Percentiles rank a stretch among this genome's conserved stretches.
phyloP scores from a whole-genome alignment of 1,140 invertebrate genomes.

The Drosophila pruinosa region DNA sequence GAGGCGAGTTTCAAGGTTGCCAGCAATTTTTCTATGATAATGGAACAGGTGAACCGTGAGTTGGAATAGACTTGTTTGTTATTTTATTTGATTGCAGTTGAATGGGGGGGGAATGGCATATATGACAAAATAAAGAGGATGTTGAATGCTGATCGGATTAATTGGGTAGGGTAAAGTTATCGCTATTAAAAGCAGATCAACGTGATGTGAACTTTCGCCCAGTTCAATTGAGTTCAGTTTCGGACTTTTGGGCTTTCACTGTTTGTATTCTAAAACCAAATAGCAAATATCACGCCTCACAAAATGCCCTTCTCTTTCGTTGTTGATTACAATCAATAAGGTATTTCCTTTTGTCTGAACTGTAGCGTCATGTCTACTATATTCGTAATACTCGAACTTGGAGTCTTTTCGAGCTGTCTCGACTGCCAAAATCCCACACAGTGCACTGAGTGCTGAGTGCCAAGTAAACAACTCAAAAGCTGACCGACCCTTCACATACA shows the following conservation, averaged over 20 bases:
- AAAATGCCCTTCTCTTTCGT: neutral
- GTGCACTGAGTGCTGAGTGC: constrained; percentile 6
- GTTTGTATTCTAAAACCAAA: neutral
- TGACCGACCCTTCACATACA: constrained; percentile 39
- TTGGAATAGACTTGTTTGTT: constrained; percentile 24
- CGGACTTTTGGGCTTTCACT: neutral
- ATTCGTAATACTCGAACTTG: too few relatives aligned
- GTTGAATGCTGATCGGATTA: neutral
- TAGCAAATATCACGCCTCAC: neutral
- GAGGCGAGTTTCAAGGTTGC: constrained; percentile 70
- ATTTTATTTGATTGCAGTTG: constrained; percentile 5
- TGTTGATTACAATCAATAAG: neutral
- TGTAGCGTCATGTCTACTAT: neutral
- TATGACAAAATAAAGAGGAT: constrained; percentile 24
- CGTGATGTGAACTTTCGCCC: constrained; percentile 1
- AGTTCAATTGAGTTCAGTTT: neutral
- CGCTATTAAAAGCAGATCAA: constrained; percentile 17
- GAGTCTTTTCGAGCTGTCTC: neutral
- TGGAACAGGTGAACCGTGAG: constrained; percentile 36
- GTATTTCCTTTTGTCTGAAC: neutral
- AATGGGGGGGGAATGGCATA: constrained; percentile 5
- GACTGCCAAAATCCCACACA: constrained; percentile 38
- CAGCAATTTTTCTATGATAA: constrained; percentile 39
- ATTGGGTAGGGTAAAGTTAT: neutral
- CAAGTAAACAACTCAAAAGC: constrained; percentile 39